Conservation (phyloP, 2,797 vertebrate species). For the Myotis daubentonii region DNA sequence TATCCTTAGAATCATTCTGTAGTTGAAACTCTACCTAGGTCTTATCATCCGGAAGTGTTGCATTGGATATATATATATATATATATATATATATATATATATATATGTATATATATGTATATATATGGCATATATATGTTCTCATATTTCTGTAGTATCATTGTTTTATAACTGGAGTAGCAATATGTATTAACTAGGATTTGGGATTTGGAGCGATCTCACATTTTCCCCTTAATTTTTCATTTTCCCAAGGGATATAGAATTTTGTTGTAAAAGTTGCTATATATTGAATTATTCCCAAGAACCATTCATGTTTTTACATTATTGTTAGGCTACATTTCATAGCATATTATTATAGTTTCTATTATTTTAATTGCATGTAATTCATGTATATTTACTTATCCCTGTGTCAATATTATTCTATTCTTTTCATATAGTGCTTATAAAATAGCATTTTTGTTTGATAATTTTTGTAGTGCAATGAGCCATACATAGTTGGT, state of each 20-base stretch:
- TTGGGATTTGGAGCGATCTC: neutral
- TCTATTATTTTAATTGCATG: neutral
- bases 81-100: no score
- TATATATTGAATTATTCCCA: conserved; percentile 24
- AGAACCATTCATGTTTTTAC: neutral
- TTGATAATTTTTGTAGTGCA: neutral
- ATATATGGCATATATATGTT: neutral
- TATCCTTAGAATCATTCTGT: neutral
- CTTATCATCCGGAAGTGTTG: neutral
- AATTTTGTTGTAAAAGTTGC: neutral
- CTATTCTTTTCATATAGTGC: neutral
- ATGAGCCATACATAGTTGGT: neutral
- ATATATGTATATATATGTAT: neutral
- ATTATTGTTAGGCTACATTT: neutral
- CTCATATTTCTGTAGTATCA: neutral
- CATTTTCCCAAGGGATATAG: neutral
- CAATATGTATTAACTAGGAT: neutral
- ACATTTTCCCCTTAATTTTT: neutral
- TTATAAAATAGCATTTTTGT: neutral
- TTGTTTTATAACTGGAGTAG: neutral
- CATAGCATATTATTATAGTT: neutral
- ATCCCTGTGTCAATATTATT: neutral
- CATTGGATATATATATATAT: neutral
- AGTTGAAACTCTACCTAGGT: neutral
- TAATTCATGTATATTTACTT: neutral